Evolutionary conservation across 2,797 vertebrate species (phyloP).

Genomic region (Acrossocheilus fasciatus): DNA sequence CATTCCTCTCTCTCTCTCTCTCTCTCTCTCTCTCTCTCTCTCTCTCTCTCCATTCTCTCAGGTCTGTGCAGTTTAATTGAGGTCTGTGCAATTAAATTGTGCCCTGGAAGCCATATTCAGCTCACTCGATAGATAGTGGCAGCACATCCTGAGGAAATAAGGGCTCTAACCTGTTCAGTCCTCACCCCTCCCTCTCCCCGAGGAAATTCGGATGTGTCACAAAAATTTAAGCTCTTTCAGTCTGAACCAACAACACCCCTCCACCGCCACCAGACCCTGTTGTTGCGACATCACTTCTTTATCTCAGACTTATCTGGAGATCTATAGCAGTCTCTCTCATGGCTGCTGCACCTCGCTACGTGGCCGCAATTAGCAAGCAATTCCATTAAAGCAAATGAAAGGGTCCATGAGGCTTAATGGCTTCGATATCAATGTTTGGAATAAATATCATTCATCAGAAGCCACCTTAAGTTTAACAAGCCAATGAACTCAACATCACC

Average conservation of each 20-base stretch:
- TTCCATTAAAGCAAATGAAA: conserved; percentile 45
- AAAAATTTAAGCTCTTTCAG: conserved; percentile 24
- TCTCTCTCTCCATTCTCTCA: conserved; percentile 15
- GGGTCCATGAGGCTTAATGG: conserved; percentile 30
- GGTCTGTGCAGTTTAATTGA: conserved; percentile 60
- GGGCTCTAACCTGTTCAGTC: conserved; percentile 22
- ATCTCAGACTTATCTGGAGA: neutral
- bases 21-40: neutral
- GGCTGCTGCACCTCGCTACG: neutral
- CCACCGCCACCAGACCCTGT: neutral
- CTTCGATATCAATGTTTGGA: conserved; percentile 27
- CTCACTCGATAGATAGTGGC: conserved; percentile 41
- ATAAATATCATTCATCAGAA: conserved; percentile 15
- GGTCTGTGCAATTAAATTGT: conserved; percentile 59
- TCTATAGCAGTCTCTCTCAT: neutral
- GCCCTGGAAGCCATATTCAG: conserved; percentile 47
- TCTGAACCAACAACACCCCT: conserved; percentile 2
- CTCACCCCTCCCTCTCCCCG: conserved; percentile 49
- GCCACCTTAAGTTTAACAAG: conserved; percentile 20
- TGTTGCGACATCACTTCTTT: conserved; percentile 16
- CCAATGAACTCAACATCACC: conserved; percentile 6
- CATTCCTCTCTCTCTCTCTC: neutral
- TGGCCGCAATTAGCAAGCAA: conserved; percentile 14
- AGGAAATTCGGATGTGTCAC: conserved; percentile 53
- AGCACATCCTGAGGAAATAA: conserved; percentile 47